Evolutionary conservation across 2,888 invertebrate genomes (phyloP), one percentile per base, ranked within the genome.

Genomic region (Cremastobaeus sp.): DNA sequence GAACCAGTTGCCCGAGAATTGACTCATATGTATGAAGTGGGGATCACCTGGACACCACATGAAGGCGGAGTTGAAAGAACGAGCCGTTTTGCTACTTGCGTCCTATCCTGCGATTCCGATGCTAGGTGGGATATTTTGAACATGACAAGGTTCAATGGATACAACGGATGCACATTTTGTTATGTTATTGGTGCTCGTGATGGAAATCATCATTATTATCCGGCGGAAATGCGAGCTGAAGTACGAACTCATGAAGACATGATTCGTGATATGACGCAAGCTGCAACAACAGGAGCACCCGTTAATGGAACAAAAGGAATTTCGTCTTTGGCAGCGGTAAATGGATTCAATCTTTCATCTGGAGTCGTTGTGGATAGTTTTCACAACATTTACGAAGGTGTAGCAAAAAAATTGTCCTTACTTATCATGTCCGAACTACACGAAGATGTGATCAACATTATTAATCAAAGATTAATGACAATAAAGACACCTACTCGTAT

Each of bases 101-200:
- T 52, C 5, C 34, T 39, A 30, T 50, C 55, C 8, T 50, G 45
- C 2, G 71, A 71, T 41, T 41, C 57, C 1, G 20, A 52, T 11
- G 65, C 71, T 8, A 17, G 57, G 28, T 43, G 57, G 4, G 41
- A 52, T 15, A 55, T 55, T 21, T 37, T 52, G 14, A 45, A 39
- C 1, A 37, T 60, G 20, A 45, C 11, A n/a, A 47, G 55, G 14
- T 55, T 28, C 18, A 55, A 54, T 25, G 55, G 50, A 8, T 8
- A 25, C 2, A 11, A 20, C 11, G 54, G 54, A 1, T 65, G 54
- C 35, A 37, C 25, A 1, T 54, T 25, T 35, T 68, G 68, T 15
- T 6, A 14, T 41, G 17, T 34, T 9, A 12, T 15, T 2, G 15
- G 47, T 15, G 15, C 11, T 17, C 30, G 43, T 28, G 14, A 45